These are phyloP conservation scores for Tenthredo amoena DNA, from an alignment of 2,888 invertebrate species.

Conservation along the genomic window DNA sequence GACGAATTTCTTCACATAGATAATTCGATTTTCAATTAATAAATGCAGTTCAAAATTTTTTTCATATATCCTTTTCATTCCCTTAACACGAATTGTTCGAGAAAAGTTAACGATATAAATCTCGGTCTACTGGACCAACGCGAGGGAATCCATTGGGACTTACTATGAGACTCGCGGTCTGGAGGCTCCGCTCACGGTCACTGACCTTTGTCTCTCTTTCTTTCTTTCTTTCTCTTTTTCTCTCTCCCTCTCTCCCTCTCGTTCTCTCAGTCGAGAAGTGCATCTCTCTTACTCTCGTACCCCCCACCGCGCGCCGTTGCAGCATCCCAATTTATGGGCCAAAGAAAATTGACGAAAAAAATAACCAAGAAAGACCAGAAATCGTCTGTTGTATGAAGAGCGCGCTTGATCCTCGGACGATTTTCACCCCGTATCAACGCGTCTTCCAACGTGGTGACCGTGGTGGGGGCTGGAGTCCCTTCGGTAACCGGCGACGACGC, in stretches of 20 bases:
- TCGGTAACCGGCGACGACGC: not conserved
- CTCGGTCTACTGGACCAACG: slow-evolving; percentile 23
- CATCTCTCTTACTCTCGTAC: not conserved
- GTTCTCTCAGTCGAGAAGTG: not conserved
- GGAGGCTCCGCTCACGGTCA: slow-evolving; percentile 72
- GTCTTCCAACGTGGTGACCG: not conserved
- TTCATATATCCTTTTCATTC: not conserved
- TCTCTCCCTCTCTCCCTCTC: slow-evolving; percentile 26
- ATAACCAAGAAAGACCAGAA: slow-evolving; percentile 1
- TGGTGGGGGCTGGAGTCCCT: not conserved
- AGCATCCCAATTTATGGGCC: slow-evolving; percentile 32
- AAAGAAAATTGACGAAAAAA: slow-evolving; percentile 27
- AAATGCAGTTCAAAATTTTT: too few species aligned
- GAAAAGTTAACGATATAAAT: slow-evolving; percentile 35
- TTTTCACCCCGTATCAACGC: slow-evolving; percentile 11
- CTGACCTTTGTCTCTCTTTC: slow-evolving; percentile 64
- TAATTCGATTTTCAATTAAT: too few species aligned
- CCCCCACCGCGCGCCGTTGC: not conserved
- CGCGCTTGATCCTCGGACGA: slow-evolving; percentile 11
- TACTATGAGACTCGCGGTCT: slow-evolving; percentile 70
- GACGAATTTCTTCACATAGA: too few species aligned
- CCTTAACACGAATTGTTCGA: not conserved
- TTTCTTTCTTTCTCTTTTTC: slow-evolving; percentile 57
- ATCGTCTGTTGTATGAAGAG: not conserved
- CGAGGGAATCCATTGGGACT: slow-evolving; percentile 39